A percentile compares a stretch with the other conserved stretches of the same genome.
These are phyloP conservation scores for Drusus annulatus DNA, from an alignment of 1,140 invertebrate species.

Conservation along the genomic window DNA sequence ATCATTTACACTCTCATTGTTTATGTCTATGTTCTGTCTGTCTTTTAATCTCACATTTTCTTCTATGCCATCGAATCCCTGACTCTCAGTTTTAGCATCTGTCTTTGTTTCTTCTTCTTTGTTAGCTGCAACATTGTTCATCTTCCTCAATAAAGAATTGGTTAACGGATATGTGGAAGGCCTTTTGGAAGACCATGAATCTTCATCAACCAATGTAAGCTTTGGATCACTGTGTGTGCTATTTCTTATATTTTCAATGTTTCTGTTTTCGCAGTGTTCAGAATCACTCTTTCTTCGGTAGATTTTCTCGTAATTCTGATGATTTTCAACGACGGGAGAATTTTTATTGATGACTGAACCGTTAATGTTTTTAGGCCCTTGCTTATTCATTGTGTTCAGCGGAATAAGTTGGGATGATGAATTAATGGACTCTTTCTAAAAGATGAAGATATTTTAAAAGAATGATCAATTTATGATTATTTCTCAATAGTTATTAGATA, in stretches of 20 bases:
- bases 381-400: slow-evolving; percentile 16
- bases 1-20: neutral
- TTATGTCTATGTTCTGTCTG: neutral
- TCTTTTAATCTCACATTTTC: neutral
- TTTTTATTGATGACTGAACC: slow-evolving; percentile 3
- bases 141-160: slow-evolving; percentile 3
- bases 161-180: slow-evolving; percentile 27
- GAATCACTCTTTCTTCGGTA: slow-evolving; percentile 12
- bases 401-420: neutral
- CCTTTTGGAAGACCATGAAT: neutral
- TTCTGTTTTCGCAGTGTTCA: slow-evolving; percentile 21
- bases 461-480: neutral
- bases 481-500: neutral
- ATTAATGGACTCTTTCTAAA: slow-evolving; percentile 28
- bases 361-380: neutral
- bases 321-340: neutral
- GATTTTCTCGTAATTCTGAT: slow-evolving; percentile 4
- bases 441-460: neutral
- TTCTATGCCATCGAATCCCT: neutral
- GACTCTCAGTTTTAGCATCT: neutral
- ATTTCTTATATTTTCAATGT: neutral
- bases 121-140: neutral
- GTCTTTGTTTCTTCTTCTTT: neutral
- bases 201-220: neutral
- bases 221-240: neutral